Percentiles rank a stretch among this genome's conserved stretches.
Evolutionary conservation across 2,113 vertebrate species (phyloP).

Genomic region (Petroica traversi): DNA sequence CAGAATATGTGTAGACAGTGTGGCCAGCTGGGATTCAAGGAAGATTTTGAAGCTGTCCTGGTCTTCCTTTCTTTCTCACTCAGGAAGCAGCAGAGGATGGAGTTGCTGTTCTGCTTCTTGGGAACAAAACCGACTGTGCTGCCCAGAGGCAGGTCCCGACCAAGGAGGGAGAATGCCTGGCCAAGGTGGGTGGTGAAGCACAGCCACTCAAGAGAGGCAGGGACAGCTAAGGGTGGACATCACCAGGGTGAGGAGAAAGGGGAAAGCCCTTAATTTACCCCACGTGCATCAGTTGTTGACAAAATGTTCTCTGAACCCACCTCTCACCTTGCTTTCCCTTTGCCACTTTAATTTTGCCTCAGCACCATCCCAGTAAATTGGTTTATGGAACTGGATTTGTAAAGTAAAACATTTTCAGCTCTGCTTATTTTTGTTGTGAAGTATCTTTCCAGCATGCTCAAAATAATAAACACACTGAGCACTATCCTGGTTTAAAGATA

Average conservation of each 20-base stretch:
- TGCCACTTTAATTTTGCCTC: neutral
- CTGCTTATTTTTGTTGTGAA: neutral
- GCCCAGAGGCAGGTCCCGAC: conserved; percentile 74
- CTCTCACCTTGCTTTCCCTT: neutral
- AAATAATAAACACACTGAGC: neutral
- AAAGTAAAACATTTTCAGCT: neutral
- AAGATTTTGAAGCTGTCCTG: neutral
- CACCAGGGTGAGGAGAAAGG: neutral
- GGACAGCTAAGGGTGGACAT: neutral
- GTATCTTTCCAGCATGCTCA: neutral
- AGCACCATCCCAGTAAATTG: neutral
- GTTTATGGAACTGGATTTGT: neutral
- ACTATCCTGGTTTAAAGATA: neutral
- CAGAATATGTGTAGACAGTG: too few species aligned
- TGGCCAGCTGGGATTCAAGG: neutral
- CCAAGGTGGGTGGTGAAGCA: conserved; percentile 74
- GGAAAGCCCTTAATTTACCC: neutral
- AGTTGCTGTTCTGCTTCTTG: conserved; percentile 81
- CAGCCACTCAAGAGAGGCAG: rapidly evolving
- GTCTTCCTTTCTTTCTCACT: neutral
- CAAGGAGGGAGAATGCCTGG: conserved; percentile 77
- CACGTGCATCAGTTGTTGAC: rapidly evolving
- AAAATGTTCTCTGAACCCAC: neutral
- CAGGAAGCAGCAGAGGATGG: conserved; percentile 79
- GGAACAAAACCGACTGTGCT: conserved; percentile 86